Evolutionary conservation across 2,888 invertebrate species (phyloP).

Genomic region (Electrophaes corylata): DNA sequence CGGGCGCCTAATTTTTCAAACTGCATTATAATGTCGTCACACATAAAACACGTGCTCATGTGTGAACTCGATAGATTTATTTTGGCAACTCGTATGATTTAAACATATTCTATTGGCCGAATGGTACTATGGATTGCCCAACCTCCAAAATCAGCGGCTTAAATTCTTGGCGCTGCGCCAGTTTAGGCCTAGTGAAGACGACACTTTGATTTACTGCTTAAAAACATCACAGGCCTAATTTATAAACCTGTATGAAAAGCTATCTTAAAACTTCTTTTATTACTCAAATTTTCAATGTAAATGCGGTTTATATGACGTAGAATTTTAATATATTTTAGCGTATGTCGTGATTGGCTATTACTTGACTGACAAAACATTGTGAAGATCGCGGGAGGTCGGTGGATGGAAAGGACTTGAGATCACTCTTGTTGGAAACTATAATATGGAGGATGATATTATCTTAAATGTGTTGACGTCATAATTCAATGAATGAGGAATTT

Average conservation of each 20-base stretch:
- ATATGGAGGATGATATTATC: background rate
- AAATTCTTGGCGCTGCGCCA: slow-evolving; percentile 22
- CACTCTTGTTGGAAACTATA: background rate
- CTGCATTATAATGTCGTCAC: background rate
- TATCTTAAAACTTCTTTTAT: background rate
- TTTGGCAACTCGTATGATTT: slow-evolving; percentile 16
- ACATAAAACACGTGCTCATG: slow-evolving; percentile 4
- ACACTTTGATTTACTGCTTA: slow-evolving; percentile 12
- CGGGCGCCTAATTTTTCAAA: background rate
- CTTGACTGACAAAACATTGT: background rate
- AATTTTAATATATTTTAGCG: no score
- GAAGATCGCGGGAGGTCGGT: background rate
- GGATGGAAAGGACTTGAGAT: background rate
- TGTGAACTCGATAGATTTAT: background rate
- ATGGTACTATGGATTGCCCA: slow-evolving; percentile 21
- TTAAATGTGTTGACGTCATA: background rate
- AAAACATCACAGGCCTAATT: slow-evolving; percentile 2
- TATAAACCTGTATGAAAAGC: background rate
- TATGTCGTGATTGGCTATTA: no score
- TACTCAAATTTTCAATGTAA: background rate
- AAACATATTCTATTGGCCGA: slow-evolving; percentile 17
- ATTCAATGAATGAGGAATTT: background rate
- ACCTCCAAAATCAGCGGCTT: slow-evolving; percentile 22
- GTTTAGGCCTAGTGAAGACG: slow-evolving; percentile 14
- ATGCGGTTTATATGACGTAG: no score